Evolutionary conservation across 2,888 invertebrate genomes (phyloP).

Genomic region (Clivina fossor): DNA sequence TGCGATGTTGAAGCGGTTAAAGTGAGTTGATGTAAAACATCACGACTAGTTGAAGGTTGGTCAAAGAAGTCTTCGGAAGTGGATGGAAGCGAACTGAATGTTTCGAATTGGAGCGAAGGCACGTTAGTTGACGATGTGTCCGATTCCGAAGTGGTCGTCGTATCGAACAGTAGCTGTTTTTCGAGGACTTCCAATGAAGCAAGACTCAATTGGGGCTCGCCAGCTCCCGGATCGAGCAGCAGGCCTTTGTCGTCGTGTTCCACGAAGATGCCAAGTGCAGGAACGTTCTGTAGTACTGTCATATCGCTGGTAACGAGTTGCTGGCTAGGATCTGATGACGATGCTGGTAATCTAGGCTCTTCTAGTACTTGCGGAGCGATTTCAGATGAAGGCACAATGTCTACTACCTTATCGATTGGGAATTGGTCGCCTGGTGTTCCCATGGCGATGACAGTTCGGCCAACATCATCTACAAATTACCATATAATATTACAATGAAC

Average conservation of each 20-base stretch:
- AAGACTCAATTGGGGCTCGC: neutral
- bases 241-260: slow-evolving; percentile 3
- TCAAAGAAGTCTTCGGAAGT: slow-evolving; percentile 37
- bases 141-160: neutral
- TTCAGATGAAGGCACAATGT: too few relatives aligned
- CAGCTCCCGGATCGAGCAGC: neutral
- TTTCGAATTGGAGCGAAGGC: slow-evolving; percentile 11
- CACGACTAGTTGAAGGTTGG: slow-evolving; percentile 37
- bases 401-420: slow-evolving; percentile 50
- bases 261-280: slow-evolving; percentile 28
- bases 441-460: slow-evolving; percentile 54
- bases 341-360: slow-evolving; percentile 37
- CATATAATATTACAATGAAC: neutral
- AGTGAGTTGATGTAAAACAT: slow-evolving; percentile 1
- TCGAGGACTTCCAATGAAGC: slow-evolving; percentile 18
- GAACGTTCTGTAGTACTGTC: slow-evolving; percentile 27
- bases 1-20: slow-evolving; percentile 4
- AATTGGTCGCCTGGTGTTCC: slow-evolving; percentile 55
- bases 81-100: slow-evolving; percentile 35
- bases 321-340: neutral
- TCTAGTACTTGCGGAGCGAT: slow-evolving; percentile 38
- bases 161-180: slow-evolving; percentile 19
- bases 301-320: slow-evolving; percentile 14
- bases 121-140: slow-evolving; percentile 3
- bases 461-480: slow-evolving; percentile 55